Evolutionary conservation across 2,888 invertebrate species (phyloP).

Genomic region (Ophonus ardosiacus): DNA sequence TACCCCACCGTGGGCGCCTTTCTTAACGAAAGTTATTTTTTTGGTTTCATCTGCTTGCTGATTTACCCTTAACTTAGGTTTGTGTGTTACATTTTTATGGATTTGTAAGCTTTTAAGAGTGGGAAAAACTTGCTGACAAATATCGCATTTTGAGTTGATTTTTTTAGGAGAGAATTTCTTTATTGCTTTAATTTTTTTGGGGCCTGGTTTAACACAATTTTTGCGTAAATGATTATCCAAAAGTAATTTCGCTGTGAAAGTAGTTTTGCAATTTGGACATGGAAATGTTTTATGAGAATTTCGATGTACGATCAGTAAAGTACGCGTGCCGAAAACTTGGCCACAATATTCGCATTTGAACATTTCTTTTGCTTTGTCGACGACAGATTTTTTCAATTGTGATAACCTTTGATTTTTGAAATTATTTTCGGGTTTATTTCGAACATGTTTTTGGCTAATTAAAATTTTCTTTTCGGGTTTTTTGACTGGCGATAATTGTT

Average conservation of each 20-base stretch:
- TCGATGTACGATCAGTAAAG: conserved; percentile 68
- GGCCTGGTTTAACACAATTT: conserved; percentile 71
- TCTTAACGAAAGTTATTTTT: conserved; percentile 30
- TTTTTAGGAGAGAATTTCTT: conserved; percentile 21
- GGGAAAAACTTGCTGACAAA: conserved; percentile 36
- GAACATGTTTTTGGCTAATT: conserved; percentile 69
- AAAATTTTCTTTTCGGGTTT: conserved; percentile 59
- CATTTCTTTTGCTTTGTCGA: conserved; percentile 57
- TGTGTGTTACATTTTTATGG: conserved; percentile 37
- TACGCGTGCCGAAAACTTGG: conserved; percentile 69
- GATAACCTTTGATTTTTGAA: conserved; percentile 67
- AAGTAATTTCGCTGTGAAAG: conserved; percentile 71
- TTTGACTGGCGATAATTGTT: conserved; percentile 35
- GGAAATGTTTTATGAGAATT: conserved; percentile 70
- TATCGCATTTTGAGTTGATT: conserved; percentile 46
- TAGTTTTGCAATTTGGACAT: conserved; percentile 70
- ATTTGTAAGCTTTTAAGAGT: conserved; percentile 48
- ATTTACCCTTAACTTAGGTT: not conserved
- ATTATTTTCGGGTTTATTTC: conserved; percentile 68
- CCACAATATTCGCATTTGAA: conserved; percentile 71
- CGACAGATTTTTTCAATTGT: conserved; percentile 40
- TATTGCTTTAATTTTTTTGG: not conserved
- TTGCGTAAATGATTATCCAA: conserved; percentile 71
- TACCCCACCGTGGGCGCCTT: conserved; percentile 69
- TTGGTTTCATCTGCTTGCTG: not conserved